phyloP scores from a whole-genome alignment of 2,113 vertebrate species.

The Perca fluviatilis region DNA sequence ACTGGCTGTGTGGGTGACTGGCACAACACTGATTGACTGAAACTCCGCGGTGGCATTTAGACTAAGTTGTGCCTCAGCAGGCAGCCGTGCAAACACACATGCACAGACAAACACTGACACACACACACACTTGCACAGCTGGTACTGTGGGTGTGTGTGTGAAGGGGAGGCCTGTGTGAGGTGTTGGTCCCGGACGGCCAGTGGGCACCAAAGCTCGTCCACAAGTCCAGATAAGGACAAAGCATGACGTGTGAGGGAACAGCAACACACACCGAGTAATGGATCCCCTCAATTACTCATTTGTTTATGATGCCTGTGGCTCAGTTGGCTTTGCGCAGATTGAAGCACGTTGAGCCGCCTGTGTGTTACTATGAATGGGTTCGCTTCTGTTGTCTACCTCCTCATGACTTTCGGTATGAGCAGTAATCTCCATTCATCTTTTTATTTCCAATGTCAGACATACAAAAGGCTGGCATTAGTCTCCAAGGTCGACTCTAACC shows the following conservation, averaged over 20 bases:
- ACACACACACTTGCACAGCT: constrained; percentile 56
- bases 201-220: constrained; percentile 58
- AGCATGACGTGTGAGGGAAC: constrained; percentile 60
- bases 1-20: constrained; percentile 68
- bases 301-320: constrained; percentile 60
- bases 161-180: constrained; percentile 76
- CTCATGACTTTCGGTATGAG: neutral
- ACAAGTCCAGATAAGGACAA: constrained; percentile 65
- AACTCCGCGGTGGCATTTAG: constrained; percentile 66
- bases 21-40: constrained; percentile 65
- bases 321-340: constrained; percentile 31
- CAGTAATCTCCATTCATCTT: neutral
- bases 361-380: constrained; percentile 53
- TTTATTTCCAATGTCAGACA: constrained; percentile 26
- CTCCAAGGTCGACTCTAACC: neutral
- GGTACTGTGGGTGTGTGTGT: constrained; percentile 70
- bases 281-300: constrained; percentile 72
- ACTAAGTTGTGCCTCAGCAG: constrained; percentile 54
- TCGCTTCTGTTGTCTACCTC: constrained; percentile 25
- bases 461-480: neutral
- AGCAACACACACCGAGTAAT: constrained; percentile 56
- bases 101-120: neutral
- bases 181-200: constrained; percentile 53
- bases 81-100: constrained; percentile 24
- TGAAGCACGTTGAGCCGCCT: constrained; percentile 31